Evolutionary conservation across 2,888 invertebrate genomes (phyloP), one percentile per base, ranked within the genome.

Genomic region (Lepidocyrtoides sp.): DNA sequence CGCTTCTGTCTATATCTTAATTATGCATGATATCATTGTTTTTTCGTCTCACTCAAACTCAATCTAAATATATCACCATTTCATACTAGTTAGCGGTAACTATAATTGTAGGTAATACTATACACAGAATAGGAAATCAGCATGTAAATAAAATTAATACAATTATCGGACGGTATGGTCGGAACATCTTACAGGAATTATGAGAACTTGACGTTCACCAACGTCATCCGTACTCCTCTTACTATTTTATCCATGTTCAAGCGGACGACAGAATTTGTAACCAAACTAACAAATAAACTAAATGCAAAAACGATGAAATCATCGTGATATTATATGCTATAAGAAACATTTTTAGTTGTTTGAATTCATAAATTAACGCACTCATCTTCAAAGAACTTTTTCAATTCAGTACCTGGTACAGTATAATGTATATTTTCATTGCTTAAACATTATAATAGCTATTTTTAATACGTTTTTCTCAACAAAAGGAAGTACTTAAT

Each of bases 401-500:
- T 29, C 7, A 29, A 10, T n/a, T n/a, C 29, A 63, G 23, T 26
- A 17, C 66, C 1, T 17, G n/a, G 36, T n/a, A 26, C 48, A 75
- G n/a, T 23, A 75, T 12, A 7, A n/a, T n/a, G n/a, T 20, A 5
- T 17, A 4, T 7, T 5, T 41, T 17, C 44, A 41, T 10, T 41
- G 12, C n/a, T 20, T 10, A 29, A n/a, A 10, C 12, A 8, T 20
- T 17, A 81, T 81, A 17, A 8, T 48, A 57, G 26, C 29, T 54
- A 23, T 51, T 54, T 57, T 10, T 32, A 54, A 57, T n/a, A n/a
- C n/a, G n/a, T n/a, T n/a, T n/a, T n/a, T n/a, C n/a, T n/a, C n/a
- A n/a, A n/a, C n/a, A n/a, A n/a, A 75, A 54, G 72, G 85, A 72
- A 85, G 75, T 41, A 57, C 10, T 85, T 44, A 23, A 57, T 51